Percentiles rank a stretch among this genome's conserved stretches.
Evolutionary conservation across 64 coral and sea anemone species (phyloP).

Genomic region (Dendrophyllia cribrosa): DNA sequence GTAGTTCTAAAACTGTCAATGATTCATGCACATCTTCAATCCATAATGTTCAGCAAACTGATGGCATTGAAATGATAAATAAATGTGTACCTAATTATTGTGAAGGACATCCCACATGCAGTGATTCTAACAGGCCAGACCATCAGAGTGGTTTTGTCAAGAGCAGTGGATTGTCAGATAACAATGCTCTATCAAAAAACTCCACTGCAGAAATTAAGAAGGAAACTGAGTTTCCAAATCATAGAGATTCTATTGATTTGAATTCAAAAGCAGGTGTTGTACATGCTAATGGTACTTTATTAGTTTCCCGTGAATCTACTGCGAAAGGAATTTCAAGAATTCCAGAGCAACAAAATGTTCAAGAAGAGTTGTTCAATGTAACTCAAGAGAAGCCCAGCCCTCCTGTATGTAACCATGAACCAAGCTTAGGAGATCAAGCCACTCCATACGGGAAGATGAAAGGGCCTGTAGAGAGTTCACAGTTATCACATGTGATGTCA

Average conservation of each 20-base stretch:
- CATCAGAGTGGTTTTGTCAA: neutral
- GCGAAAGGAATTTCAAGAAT: neutral
- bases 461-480: slow-evolving; percentile 48
- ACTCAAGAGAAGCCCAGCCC: neutral
- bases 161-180: neutral
- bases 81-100: no score
- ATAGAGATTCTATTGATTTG: neutral
- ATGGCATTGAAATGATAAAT: neutral
- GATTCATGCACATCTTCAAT: neutral
- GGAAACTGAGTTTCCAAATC: neutral
- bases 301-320: neutral
- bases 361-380: neutral
- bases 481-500: neutral
- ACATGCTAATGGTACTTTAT: neutral
- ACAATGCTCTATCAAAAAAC: neutral
- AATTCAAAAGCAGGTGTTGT: neutral
- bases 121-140: neutral
- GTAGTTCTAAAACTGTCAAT: neutral
- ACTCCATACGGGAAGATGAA: slow-evolving; percentile 82
- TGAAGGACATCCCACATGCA: neutral
- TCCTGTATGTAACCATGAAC: slow-evolving; percentile 17
- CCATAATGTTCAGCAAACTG: neutral
- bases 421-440: slow-evolving; percentile 62
- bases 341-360: neutral
- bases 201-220: neutral